A percentile compares a stretch with the other conserved stretches of the same genome.
phyloP scores from a whole-genome alignment of 2,888 invertebrate genomes.

The Hemistola chrysoprasaria region DNA sequence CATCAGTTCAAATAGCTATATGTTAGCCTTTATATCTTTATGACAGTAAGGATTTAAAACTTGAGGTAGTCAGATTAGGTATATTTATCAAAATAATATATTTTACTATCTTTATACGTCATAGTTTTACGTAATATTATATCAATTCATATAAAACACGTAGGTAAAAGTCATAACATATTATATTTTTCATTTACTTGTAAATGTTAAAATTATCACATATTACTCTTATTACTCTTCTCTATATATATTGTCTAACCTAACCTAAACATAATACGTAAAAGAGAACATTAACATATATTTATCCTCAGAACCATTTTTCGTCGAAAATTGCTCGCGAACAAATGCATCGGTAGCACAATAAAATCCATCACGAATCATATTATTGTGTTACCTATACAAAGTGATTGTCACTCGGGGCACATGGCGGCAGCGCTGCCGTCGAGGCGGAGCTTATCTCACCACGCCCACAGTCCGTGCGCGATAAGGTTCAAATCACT shows the following conservation, averaged over 20 bases:
- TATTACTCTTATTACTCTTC: too few relatives aligned
- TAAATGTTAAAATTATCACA: too few relatives aligned
- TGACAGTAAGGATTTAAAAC: conserved; percentile 20
- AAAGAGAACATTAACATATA: conserved; percentile 29
- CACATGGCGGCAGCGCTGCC: conserved; percentile 66
- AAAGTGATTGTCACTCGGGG: conserved; percentile 80
- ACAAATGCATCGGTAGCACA: conserved; percentile 75
- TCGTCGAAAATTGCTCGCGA: conserved; percentile 57
- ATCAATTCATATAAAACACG: too few relatives aligned
- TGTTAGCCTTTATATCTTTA: too few relatives aligned
- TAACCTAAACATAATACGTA: conserved; percentile 9
- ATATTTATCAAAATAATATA: too few relatives aligned
- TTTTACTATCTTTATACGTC: too few relatives aligned
- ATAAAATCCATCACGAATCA: conserved; percentile 81
- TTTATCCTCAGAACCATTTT: conserved; percentile 29
- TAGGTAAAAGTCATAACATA: too few relatives aligned
- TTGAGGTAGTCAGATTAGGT: conserved; percentile 9
- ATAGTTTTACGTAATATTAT: too few relatives aligned
- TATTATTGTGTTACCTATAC: conserved; percentile 82
- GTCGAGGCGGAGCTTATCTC: conserved; percentile 52
- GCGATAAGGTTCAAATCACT: conserved; percentile 78
- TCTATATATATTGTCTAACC: too few relatives aligned
- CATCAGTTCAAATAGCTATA: too few relatives aligned
- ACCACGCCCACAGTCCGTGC: conserved; percentile 64
- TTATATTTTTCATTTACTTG: too few relatives aligned